These are phyloP conservation scores for Protobothrops flavoviridis DNA, from an alignment of 2,113 vertebrate genomes.

Conservation along the genomic window DNA sequence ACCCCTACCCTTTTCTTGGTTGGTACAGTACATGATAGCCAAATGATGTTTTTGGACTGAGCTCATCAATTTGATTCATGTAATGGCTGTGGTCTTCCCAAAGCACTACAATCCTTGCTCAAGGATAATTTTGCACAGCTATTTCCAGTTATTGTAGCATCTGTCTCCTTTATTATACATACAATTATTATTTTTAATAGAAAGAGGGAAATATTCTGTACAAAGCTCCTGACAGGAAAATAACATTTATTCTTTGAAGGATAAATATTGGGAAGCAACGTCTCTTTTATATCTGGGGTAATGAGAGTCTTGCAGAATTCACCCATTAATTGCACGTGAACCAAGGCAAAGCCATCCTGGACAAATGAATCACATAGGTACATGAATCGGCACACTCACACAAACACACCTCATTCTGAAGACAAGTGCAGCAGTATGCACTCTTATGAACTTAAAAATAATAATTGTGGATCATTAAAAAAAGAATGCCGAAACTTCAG, in stretches of 20 bases:
- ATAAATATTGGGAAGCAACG: neutral
- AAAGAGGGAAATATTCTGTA: neutral
- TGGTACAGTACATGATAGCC: neutral
- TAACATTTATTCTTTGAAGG: conserved; percentile 5
- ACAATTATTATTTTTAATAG: neutral
- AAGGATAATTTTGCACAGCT: conserved; percentile 9
- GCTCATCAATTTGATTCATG: neutral
- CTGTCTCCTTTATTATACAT: neutral
- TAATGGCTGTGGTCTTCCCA: neutral
- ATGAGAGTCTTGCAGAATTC: conserved; percentile 33
- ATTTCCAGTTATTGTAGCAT: neutral
- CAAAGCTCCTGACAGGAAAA: conserved; percentile 6
- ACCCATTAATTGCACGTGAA: conserved; percentile 54
- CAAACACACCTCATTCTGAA: conserved; percentile 2
- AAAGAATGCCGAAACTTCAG: neutral
- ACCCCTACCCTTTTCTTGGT: neutral
- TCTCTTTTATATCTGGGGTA: conserved; percentile 23
- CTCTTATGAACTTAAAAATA: neutral
- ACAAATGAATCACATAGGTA: neutral
- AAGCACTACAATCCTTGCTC: conserved; percentile 4
- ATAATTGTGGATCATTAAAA: neutral
- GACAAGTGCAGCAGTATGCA: neutral
- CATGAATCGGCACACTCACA: neutral
- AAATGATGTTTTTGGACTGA: neutral
- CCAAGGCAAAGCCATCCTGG: conserved; percentile 30